A percentile compares a stretch with the other conserved stretches of the same genome.
phyloP scores from a whole-genome alignment of 2,113 vertebrate species.

The Semicossyphus pulcher region DNA sequence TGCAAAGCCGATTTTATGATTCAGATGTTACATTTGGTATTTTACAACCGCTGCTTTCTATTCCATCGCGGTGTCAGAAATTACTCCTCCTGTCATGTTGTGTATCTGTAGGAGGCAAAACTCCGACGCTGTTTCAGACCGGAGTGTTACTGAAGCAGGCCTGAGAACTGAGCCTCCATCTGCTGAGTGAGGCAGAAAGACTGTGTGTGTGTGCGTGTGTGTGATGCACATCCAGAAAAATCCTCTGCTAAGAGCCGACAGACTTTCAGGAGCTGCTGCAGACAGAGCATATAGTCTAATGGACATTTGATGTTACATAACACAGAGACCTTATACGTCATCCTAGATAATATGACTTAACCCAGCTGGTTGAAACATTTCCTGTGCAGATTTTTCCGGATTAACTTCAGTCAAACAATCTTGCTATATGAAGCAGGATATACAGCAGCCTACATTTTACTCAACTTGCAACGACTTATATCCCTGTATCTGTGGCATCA shows the following conservation, averaged over 20 bases:
- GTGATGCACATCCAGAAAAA: conserved; percentile 49
- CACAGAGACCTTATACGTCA: neutral
- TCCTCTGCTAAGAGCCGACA: conserved; percentile 21
- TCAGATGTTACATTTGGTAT: conserved; percentile 1
- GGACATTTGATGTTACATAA: conserved; percentile 47
- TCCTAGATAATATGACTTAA: conserved; percentile 4
- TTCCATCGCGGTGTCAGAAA: neutral
- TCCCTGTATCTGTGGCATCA: too few species aligned
- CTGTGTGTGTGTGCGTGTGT: conserved; percentile 8
- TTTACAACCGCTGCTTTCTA: neutral
- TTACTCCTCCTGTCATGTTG: neutral
- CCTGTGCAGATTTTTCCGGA: conserved; percentile 2
- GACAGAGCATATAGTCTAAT: conserved; percentile 23
- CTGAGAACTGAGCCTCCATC: conserved; percentile 30
- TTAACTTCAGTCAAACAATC: neutral
- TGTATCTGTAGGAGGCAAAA: neutral
- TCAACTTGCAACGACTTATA: too few species aligned
- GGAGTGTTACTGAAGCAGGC: conserved; percentile 8
- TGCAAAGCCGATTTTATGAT: neutral
- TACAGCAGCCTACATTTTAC: neutral
- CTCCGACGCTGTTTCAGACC: conserved; percentile 27
- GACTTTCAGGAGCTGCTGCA: conserved; percentile 16
- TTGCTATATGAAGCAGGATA: neutral
- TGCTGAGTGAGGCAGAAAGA: conserved; percentile 46
- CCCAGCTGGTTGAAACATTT: neutral